phyloP scores from a whole-genome alignment of 2,113 vertebrate species.

The Alaudala cheleensis region DNA sequence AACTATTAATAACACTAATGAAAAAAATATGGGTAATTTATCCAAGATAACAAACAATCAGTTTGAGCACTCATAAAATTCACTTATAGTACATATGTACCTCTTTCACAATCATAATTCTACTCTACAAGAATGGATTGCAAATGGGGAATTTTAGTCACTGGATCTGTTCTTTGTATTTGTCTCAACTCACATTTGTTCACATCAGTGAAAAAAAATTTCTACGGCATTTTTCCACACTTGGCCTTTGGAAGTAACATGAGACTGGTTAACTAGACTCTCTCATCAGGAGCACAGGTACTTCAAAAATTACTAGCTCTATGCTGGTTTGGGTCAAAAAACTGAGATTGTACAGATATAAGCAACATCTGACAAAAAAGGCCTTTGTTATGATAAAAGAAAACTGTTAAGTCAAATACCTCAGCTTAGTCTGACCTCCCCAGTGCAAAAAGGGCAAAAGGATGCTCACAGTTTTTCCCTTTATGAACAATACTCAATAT shows the following conservation, averaged over 20 bases:
- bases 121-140: not conserved
- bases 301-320: not conserved
- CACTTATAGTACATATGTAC: not conserved
- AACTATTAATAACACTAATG: not conserved
- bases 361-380: not conserved
- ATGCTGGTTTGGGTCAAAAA: not conserved
- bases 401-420: not conserved
- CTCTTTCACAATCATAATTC: not conserved
- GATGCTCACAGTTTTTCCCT: not conserved
- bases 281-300: not conserved
- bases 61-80: not conserved
- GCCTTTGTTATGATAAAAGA: not conserved
- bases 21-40: not conserved
- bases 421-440: not conserved
- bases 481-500: not conserved
- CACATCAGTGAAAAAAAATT: not conserved
- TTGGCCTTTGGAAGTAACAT: not conserved
- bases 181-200: not conserved
- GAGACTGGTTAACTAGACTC: not conserved
- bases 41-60: not conserved
- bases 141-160: not conserved
- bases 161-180: not conserved
- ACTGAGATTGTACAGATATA: not conserved
- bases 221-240: not conserved
- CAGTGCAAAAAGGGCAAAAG: not conserved